phyloP scores from a whole-genome alignment of 2,888 invertebrate genomes.

The Trypoxylon attenuatum region DNA sequence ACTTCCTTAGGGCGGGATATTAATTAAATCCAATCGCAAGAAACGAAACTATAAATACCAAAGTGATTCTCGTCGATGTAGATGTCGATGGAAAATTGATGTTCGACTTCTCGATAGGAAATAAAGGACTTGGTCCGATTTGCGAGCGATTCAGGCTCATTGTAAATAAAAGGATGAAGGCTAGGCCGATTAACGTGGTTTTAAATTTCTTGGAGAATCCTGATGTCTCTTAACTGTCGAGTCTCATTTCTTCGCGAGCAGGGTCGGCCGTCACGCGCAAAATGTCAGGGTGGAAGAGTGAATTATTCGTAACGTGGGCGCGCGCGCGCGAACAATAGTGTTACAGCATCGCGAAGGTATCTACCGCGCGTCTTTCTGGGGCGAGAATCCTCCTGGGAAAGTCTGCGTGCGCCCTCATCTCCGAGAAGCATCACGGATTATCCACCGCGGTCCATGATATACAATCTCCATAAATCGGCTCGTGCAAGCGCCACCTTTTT shows the following conservation, averaged over 20 bases:
- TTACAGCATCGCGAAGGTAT: not conserved
- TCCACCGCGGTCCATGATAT: conserved; percentile 46
- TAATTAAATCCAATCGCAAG: no score
- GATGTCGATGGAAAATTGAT: no score
- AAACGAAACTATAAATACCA: no score
- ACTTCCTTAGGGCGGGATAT: no score
- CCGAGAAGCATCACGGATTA: conserved; percentile 44
- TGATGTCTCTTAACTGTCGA: not conserved
- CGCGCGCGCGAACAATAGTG: conserved; percentile 17
- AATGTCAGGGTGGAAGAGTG: conserved; percentile 6
- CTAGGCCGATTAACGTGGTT: not conserved
- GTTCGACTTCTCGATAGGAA: no score
- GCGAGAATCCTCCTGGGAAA: conserved; percentile 51
- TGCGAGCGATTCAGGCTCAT: no score
- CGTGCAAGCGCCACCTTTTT: conserved; percentile 29
- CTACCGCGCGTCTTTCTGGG: conserved; percentile 15
- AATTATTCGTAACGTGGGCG: conserved; percentile 33
- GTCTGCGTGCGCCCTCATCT: conserved; percentile 28
- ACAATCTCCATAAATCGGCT: conserved; percentile 55
- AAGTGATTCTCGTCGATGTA: no score
- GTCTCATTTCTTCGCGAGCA: not conserved
- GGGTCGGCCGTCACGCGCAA: not conserved
- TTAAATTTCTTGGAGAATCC: not conserved
- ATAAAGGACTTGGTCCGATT: no score
- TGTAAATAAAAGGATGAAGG: no score